Evolutionary conservation across 2,888 invertebrate species (phyloP), one percentile per base, ranked within the genome.

Genomic region (Agriopis aurantiaria): DNA sequence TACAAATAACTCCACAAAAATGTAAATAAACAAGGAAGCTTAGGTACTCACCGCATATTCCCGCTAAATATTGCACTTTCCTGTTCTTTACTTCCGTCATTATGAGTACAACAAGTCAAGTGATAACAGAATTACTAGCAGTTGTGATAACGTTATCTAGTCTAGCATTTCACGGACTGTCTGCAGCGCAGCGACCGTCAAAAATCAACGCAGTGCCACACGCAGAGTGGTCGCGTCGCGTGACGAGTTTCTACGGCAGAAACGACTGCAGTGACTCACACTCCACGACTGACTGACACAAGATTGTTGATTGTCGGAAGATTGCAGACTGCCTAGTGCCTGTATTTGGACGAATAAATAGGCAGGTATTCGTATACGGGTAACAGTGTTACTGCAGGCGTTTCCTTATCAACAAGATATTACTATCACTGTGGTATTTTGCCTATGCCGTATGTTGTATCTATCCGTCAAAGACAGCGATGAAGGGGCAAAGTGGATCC

Each of bases 41-140:
- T 82, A n/a, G n/a, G n/a, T n/a, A 93, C 53, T 33, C 12, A 55
- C 94, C 93, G 72, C 93, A 91, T 74, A 91, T 80, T 70, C 91
- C 93, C 70, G 93, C 93, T 71, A 91, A 86, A 88, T 93, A 93
- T 82, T 94, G 94, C 63, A 93, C 85, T 82, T 80, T 88, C 75
- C 91, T 87, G 56, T 82, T 88, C 40, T 78, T 80, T 78, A 80
- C 74, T 52, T 76, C 76, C 41, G 75, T 74, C 84, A 87, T 85
- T 69, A 68, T 76, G 12, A 40, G 56, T 53, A 68, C 45, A 40
- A 17, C 52, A 17, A 46, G 43, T 52, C 8, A 52, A 52, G 12
- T 17, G 57, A 63, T 58, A 53, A 63, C 41, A 45, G 33, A 57
- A 62, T 58, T 58, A 17, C 8, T 57, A 52, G 11, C 57, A 51